Evolutionary conservation across 2,888 invertebrate genomes (phyloP).

Genomic region (Tipula lateralis): DNA sequence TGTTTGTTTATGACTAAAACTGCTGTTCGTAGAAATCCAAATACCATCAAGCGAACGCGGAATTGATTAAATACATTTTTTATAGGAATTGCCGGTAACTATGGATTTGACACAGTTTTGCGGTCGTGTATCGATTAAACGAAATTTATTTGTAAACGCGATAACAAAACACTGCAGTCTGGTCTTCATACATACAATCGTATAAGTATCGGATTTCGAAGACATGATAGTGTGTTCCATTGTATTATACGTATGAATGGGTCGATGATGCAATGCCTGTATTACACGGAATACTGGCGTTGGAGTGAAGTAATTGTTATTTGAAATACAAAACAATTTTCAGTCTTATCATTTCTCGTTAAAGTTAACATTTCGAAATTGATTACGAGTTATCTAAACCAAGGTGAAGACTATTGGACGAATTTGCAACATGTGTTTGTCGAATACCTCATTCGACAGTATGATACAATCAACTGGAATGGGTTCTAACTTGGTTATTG

Average conservation of each 20-base stretch:
- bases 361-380: no score
- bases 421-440: no score
- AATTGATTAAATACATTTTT: neutral
- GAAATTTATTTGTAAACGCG: neutral
- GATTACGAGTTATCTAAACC: no score
- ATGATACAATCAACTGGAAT: no score
- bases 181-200: no score
- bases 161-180: neutral
- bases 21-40: neutral
- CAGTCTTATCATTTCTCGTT: no score
- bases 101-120: slow-evolving; percentile 11
- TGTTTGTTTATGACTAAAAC: neutral
- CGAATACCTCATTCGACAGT: no score
- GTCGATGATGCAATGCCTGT: neutral
- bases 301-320: neutral
- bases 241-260: neutral
- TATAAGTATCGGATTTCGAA: neutral
- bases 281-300: neutral
- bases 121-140: neutral
- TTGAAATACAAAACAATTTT: neutral
- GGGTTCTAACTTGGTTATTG: no score
- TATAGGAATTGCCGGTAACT: neutral
- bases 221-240: neutral
- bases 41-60: neutral
- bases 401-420: no score